Percentiles rank a stretch among this genome's conserved stretches.
These are phyloP conservation scores for Epiblema foenella DNA, from an alignment of 2,888 invertebrate genomes.

Conservation along the genomic window DNA sequence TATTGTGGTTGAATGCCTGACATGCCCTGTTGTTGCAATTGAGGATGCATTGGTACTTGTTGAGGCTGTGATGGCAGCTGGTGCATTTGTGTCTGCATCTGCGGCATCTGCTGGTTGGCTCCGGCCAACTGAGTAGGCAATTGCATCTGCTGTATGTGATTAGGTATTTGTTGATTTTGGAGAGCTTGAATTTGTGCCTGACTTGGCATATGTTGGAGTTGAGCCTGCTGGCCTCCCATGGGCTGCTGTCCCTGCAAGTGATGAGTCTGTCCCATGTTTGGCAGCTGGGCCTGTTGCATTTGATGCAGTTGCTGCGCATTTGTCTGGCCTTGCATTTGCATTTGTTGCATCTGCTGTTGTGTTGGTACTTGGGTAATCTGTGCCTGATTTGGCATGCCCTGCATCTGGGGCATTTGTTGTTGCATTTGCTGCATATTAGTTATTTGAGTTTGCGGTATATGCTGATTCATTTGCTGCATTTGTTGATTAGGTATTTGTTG, in stretches of 20 bases:
- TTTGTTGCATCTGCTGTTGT: conserved; percentile 82
- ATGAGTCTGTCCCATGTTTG: conserved; percentile 77
- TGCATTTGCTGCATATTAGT: conserved; percentile 82
- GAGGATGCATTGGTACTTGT: conserved; percentile 82
- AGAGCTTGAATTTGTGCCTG: conserved; percentile 82
- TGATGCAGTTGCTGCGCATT: conserved; percentile 80
- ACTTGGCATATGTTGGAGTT: conserved; percentile 79
- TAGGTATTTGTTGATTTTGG: conserved; percentile 83
- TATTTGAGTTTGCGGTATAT: conserved; percentile 78
- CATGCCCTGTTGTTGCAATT: conserved; percentile 80
- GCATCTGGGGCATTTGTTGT: conserved; percentile 82
- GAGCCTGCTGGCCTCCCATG: conserved; percentile 78
- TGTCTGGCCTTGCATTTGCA: conserved; percentile 79
- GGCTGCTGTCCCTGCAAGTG: conserved; percentile 78
- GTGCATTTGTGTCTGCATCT: conserved; percentile 82
- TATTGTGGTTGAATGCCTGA: conserved; percentile 82
- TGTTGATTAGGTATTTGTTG: conserved; percentile 82
- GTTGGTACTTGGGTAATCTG: conserved; percentile 77
- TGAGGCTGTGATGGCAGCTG: conserved; percentile 81
- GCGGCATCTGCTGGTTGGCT: conserved; percentile 79
- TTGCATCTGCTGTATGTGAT: conserved; percentile 84
- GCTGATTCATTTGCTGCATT: conserved; percentile 82
- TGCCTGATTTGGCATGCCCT: conserved; percentile 77
- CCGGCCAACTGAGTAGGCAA: conserved; percentile 76
- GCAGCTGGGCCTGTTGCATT: conserved; percentile 81